phyloP scores from a whole-genome alignment of 2,888 invertebrate genomes.

The Cryptophagus acutangulus region DNA sequence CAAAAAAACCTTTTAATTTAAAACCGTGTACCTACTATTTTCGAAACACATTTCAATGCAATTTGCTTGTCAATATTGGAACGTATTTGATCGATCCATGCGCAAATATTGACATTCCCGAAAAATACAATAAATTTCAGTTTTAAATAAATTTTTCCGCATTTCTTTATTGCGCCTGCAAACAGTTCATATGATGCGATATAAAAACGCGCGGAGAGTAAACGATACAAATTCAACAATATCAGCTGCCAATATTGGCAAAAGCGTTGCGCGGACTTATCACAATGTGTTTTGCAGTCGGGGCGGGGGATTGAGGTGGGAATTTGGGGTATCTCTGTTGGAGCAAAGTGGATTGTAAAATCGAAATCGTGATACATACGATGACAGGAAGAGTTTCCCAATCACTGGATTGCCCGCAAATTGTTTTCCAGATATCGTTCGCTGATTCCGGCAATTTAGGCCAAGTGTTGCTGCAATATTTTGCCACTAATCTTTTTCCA shows the following conservation, averaged over 20 bases:
- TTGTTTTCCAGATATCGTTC: conserved; percentile 43
- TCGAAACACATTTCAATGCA: too few species aligned
- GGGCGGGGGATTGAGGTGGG: conserved; percentile 19
- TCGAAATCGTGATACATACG: conserved; percentile 37
- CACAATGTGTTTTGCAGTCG: conserved; percentile 22
- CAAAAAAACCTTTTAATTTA: background rate
- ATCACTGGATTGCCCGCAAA: conserved; percentile 44
- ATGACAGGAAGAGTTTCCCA: conserved; percentile 41
- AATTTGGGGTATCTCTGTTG: conserved; percentile 24
- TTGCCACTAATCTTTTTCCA: too few species aligned
- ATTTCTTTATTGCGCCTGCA: too few species aligned
- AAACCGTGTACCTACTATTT: too few species aligned
- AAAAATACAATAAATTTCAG: too few species aligned
- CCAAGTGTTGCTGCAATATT: conserved; percentile 37
- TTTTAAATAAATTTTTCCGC: too few species aligned
- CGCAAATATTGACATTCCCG: too few species aligned
- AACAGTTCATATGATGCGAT: conserved; percentile 5
- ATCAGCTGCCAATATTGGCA: conserved; percentile 27
- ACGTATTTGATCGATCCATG: too few species aligned
- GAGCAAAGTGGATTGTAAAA: conserved; percentile 40
- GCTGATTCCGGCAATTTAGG: conserved; percentile 38
- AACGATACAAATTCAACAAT: conserved; percentile 18
- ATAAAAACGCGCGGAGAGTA: conserved; percentile 16
- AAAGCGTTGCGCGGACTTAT: conserved; percentile 30
- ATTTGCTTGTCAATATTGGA: too few species aligned